Base-by-base conservation (phyloP, 2,888 invertebrate species). In the Harpalus rufipes region DNA sequence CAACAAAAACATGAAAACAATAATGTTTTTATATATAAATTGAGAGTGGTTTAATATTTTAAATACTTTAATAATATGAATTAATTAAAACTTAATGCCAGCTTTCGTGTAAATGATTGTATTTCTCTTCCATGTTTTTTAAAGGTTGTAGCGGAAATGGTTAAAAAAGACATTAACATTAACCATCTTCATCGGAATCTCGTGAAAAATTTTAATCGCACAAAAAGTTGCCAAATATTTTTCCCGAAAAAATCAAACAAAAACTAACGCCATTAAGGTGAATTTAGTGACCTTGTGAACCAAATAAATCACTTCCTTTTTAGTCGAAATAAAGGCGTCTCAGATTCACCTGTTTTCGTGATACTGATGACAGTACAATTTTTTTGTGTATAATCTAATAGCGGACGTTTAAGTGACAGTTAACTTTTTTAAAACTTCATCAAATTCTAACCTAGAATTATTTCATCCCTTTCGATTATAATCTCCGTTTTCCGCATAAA, bases 241-340 rank as follows among this genome's bases (percentile, higher is more conserved):
- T 32, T 5, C 39, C 12, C 25, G 12, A 68, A 68, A 68, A 68
- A 68, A 68, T 39, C 44, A 7, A 44, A 18, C 72, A 74, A 74
- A 74, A 74, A 74, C 10, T 44, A 44, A 44, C 41, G 44, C 18
- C 72, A 74, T 74, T 74, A 74, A 44, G 41, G 18, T 74, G 68
- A 68, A 4, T 74, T 44, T 10, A 5, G 16, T 16, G 72, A 74
- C 72, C 72, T 74, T 74, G 72, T 74, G 44, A 14, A 44, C 41
- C 18, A 74, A 44, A 74, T 74, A 74, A 74, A 74, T 74, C 72
- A 74, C 72, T 74, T 74, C 72, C 72, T 41, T 68, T 63, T 63
- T 63, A 12, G n/a, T 12, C 10, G 25, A 68, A 68, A 68, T 39
- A 14, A 39, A 68, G 68, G 32, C 32, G 68, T 68, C 7, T 59